These are phyloP conservation scores for Ctenosaura bakeri DNA, from an alignment of 2,797 vertebrate genomes.

Conservation along the genomic window DNA sequence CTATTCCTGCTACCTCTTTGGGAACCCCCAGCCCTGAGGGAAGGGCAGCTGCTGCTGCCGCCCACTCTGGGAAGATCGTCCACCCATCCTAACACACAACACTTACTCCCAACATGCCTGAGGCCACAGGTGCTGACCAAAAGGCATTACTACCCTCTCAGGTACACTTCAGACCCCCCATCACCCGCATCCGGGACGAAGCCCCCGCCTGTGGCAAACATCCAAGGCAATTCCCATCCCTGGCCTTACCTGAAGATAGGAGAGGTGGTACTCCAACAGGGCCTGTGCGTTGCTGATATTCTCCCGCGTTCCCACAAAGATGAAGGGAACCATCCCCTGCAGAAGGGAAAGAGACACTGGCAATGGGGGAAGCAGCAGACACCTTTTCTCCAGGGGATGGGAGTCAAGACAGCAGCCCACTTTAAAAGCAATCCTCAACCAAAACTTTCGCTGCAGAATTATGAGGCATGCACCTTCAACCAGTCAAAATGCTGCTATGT, in stretches of 20 bases:
- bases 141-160: neutral
- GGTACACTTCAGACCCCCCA: too few relatives aligned
- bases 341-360: constrained; percentile 1
- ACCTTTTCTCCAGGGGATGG: neutral
- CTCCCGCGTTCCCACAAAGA: constrained; percentile 94
- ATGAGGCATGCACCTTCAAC: neutral
- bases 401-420: too few relatives aligned
- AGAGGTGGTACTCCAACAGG: constrained; percentile 92
- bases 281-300: constrained; percentile 95
- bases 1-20: neutral
- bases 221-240: neutral
- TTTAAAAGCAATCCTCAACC: neutral
- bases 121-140: neutral
- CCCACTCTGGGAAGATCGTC: neutral
- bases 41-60: neutral
- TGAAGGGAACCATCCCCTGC: constrained; percentile 94
- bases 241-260: constrained; percentile 89
- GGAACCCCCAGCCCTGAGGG: too few relatives aligned
- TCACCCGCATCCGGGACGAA: neutral
- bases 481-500: neutral
- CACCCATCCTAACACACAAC: neutral
- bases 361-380: neutral
- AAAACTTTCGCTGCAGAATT: too few relatives aligned
- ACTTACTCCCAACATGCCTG: neutral
- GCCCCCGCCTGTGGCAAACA: accelerated